Percentiles rank a stretch among this genome's conserved stretches.
Evolutionary conservation across 2,888 invertebrate genomes (phyloP).

Genomic region (Platypus cylindrus): DNA sequence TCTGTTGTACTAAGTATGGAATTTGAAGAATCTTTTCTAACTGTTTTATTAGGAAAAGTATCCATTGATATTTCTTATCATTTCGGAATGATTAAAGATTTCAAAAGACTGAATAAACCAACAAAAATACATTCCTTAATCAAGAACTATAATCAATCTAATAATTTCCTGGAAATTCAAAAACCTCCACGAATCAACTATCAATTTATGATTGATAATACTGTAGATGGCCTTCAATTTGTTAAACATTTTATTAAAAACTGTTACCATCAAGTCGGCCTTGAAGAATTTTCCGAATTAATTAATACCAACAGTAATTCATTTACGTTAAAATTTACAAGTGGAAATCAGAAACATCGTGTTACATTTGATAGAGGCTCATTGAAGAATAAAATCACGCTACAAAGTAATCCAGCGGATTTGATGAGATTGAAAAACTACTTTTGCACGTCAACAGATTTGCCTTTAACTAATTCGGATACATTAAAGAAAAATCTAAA

Average conservation of each 20-base stretch:
- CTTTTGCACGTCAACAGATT: too few species aligned
- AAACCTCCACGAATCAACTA: conserved; percentile 18
- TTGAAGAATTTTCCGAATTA: conserved; percentile 22
- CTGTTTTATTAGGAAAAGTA: conserved; percentile 21
- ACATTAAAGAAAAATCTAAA: conserved; percentile 6
- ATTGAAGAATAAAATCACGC: conserved; percentile 16
- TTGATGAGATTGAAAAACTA: conserved; percentile 23
- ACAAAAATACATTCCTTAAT: conserved; percentile 14
- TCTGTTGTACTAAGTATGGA: conserved; percentile 20
- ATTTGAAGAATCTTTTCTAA: conserved; percentile 17
- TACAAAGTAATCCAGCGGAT: conserved; percentile 19
- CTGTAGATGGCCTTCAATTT: conserved; percentile 20
- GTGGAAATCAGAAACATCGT: conserved; percentile 16
- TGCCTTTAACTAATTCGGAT: neutral
- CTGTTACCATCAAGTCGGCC: conserved; percentile 26
- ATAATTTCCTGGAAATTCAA: conserved; percentile 9
- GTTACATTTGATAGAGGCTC: conserved; percentile 21
- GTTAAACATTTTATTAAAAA: conserved; percentile 24
- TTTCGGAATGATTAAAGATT: conserved; percentile 19
- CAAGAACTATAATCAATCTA: conserved; percentile 16
- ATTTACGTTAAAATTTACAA: conserved; percentile 18
- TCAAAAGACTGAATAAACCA: neutral
- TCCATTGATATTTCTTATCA: conserved; percentile 28
- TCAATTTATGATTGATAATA: conserved; percentile 19
- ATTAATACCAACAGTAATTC: conserved; percentile 16